Evolutionary conservation across 2,888 invertebrate genomes (phyloP).

Genomic region (Phrixothrix hirtus): DNA sequence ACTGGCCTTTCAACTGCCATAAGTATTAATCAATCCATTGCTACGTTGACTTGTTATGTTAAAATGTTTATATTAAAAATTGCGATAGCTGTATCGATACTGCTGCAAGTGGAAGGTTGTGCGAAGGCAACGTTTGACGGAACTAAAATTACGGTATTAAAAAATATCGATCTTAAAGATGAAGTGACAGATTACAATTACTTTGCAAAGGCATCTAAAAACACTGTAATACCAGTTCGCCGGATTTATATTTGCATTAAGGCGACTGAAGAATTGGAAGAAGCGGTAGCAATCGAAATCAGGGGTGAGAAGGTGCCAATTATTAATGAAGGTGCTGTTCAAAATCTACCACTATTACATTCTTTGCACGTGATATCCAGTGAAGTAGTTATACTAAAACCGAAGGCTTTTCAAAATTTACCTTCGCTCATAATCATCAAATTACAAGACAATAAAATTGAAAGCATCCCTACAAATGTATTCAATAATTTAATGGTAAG

Average conservation of each 20-base stretch:
- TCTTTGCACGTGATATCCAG: constrained; percentile 21
- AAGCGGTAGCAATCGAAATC: constrained; percentile 22
- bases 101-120: constrained; percentile 9
- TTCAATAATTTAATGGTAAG: constrained; percentile 15
- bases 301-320: constrained; percentile 13
- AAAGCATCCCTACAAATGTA: constrained; percentile 13
- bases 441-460: constrained; percentile 17
- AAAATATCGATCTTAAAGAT: constrained; percentile 4
- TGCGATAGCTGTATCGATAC: neutral
- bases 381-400: constrained; percentile 19
- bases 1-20: neutral
- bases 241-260: constrained; percentile 16
- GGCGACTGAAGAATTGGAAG: constrained; percentile 12
- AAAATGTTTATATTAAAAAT: constrained; percentile 13
- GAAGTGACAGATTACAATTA: constrained; percentile 22
- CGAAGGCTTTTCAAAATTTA: constrained; percentile 26
- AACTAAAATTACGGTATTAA: constrained; percentile 14
- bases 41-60: neutral
- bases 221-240: constrained; percentile 10
- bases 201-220: constrained; percentile 8
- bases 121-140: constrained; percentile 16
- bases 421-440: constrained; percentile 19
- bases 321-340: constrained; percentile 30
- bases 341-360: constrained; percentile 31
- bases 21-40: neutral